Base-by-base conservation (phyloP, 2,113 vertebrate genomes). In the Cariama cristata region DNA sequence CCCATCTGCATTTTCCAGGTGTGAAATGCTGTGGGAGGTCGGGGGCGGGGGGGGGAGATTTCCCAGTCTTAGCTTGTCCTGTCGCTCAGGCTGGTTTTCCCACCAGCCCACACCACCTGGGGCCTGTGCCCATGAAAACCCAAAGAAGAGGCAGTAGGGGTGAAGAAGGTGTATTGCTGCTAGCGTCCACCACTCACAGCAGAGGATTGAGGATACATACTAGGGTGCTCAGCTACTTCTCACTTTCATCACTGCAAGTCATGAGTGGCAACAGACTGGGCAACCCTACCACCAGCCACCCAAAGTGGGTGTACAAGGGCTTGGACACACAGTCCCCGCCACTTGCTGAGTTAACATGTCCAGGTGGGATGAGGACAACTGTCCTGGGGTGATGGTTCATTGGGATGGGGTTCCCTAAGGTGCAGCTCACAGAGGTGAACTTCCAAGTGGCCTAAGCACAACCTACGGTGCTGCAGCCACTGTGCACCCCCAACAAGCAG, bases 71-170 rank as follows among this genome's bases (percentile, higher is more conserved):
- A 87, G 18, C 14, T 14, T n/a, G 11, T 64, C 58, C 42, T 79
- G 11, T 52, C 1, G 1, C 19, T 73, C 7, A 2, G 18, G 17
- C 5, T 53, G 11, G 5, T 68, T 88, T 75, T 72, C 17, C 23
- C 26, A 82, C 5, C 12, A 89, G 13, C 14, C 10, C 21, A 14
- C 26, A 86, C 4, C 0, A 1, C 35, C 24, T 62, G 9, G 7
- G 5, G 17, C 1, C 33, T 66, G 13, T 68, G 40, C 9, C 55
- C 22, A 24, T n/a, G 38, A 62, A 47, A 90, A 5, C 3, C 27
- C 3, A 1, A 0, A 2, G 2, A 45, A 8, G 4, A 21, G 5
- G 2, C 22, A 88, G 44, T 3, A 4, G 4, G 14, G 8, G 42
- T 55, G 27, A 59, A 58, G 45, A 35, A 58, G 14, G 9, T 3